Conservation (phyloP, 2,888 invertebrate species). For the Ctenicera cuprea region DNA sequence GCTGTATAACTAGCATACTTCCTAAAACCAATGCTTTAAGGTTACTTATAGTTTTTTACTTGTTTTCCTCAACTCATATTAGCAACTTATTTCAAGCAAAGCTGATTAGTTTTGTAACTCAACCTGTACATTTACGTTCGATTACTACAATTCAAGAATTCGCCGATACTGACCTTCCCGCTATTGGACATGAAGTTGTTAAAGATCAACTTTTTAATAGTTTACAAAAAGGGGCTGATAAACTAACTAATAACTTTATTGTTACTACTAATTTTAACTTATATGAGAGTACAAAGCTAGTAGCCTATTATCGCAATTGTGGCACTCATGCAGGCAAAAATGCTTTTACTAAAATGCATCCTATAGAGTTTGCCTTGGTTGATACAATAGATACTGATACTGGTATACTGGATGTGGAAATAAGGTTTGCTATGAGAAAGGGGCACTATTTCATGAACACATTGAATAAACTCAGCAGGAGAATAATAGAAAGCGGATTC, state of each 20-base stretch:
- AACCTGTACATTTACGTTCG: too few species aligned
- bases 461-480: not conserved
- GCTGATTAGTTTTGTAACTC: too few species aligned
- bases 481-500: conserved; percentile 1
- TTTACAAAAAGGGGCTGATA: not conserved
- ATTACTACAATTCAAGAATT: too few species aligned
- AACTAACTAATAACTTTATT: too few species aligned
- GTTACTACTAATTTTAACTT: too few species aligned
- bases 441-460: conserved; percentile 7
- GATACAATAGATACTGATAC: not conserved
- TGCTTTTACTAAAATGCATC: not conserved
- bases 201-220: not conserved
- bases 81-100: too few species aligned
- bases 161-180: too few species aligned
- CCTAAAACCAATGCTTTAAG: too few species aligned
- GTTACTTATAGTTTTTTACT: too few species aligned
- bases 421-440: not conserved
- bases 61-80: too few species aligned
- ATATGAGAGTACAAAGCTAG: not conserved
- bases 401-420: not conserved
- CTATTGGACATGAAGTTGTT: not conserved
- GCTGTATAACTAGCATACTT: too few species aligned
- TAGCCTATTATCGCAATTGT: conserved; percentile 1
- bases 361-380: not conserved
- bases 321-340: not conserved